Base-by-base conservation (phyloP, 2,113 vertebrate species). In the Pantherophis guttatus region DNA sequence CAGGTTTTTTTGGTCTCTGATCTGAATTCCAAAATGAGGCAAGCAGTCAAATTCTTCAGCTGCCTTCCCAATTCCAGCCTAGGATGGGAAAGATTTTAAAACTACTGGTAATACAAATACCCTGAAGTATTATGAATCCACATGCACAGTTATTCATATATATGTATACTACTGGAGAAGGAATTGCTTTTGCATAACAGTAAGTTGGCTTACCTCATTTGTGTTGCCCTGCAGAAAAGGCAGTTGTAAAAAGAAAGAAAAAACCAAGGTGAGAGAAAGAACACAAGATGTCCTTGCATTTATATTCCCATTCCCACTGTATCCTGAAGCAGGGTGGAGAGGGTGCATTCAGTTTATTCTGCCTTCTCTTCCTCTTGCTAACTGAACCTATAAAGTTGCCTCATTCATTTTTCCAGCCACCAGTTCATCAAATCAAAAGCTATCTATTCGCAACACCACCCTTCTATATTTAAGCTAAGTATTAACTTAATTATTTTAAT, bases 221-320 rank as follows among this genome's bases (percentile, higher is more conserved):
- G 99, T 99, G 98, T 98, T 99, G 97, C 99, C 99, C 99, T 99
- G 97, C 95, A 91, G 96, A 97, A 97, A 96, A 97, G 97, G 95
- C 97, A 97, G 90, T 94, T 97, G 93, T 39, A 93, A 96, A 95
- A 95, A 48, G 55, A 88, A 62, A 10, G 23, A 87, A 86, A 62
- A 55, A 13, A 8, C 0, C 21, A 58, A 86, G 21, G 13, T 59
- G 81, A 53, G 44, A 86, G 9, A 75, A 52, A 86, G 26, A 86
- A 52, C 12, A 89, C 89, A 95, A 85, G 0, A 87, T 3, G 6
- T 93, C 62, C 81, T 2, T 21, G 92, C 24, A 93, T 89, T 93
- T 53, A 94, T n/a, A 33, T 8, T 11, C 50, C 21, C 13, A 2
- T 12, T 26, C 48, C 44, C 8, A n/a, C 33, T 29, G 19, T n/a